A percentile compares a stretch with the other conserved stretches of the same genome.
phyloP scores from a whole-genome alignment of 1,140 invertebrate genomes.

The Andricus grossulariae region DNA sequence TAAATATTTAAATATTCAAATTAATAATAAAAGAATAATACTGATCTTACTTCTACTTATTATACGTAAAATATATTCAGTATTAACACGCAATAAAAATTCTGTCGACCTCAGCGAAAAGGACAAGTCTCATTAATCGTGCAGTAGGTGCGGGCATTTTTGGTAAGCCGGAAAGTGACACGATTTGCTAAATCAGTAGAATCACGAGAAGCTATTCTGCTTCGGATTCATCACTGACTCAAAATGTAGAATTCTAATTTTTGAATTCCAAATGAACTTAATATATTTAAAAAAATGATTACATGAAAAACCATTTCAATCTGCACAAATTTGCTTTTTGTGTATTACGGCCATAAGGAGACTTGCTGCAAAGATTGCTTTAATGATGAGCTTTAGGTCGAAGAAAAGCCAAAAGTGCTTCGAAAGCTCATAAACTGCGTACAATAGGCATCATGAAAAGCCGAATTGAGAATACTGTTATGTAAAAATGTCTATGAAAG shows the following conservation, averaged over 20 bases:
- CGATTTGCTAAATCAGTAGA: background rate
- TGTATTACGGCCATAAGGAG: background rate
- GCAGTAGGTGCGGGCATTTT: background rate
- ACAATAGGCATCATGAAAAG: slow-evolving; percentile 5
- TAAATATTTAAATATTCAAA: too few species aligned
- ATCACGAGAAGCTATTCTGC: background rate
- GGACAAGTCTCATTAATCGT: background rate
- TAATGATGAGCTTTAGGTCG: background rate
- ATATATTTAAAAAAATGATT: background rate
- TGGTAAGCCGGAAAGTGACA: background rate
- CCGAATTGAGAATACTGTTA: slow-evolving; percentile 12
- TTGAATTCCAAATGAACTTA: background rate
- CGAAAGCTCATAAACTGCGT: background rate
- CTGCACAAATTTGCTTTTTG: too few species aligned
- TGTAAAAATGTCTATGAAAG: slow-evolving; percentile 9
- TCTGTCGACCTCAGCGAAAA: background rate
- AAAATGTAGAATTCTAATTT: background rate
- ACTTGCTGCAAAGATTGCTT: background rate
- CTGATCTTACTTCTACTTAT: too few species aligned
- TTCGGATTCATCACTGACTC: background rate
- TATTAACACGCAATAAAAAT: background rate
- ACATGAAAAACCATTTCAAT: too few species aligned
- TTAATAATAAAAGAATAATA: too few species aligned
- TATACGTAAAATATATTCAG: background rate
- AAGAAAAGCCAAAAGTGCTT: background rate